A percentile compares a stretch with the other conserved stretches of the same genome.
Evolutionary conservation across 2,113 vertebrate genomes (phyloP).

Genomic region (Rhea americana): DNA sequence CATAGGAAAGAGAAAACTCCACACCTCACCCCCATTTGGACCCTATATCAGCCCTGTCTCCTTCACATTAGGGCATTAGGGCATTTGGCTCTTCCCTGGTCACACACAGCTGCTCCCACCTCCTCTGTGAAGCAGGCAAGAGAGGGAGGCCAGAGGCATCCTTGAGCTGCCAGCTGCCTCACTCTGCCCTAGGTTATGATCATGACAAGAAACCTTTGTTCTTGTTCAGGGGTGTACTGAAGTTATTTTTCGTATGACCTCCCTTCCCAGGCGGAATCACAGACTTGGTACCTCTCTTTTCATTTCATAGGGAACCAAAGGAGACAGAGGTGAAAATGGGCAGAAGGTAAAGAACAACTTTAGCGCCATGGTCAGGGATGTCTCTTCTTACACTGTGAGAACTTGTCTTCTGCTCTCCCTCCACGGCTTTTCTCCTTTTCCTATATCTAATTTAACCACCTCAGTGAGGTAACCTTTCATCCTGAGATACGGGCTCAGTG

Average conservation of each 20-base stretch:
- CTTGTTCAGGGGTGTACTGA: neutral
- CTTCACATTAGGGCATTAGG: neutral
- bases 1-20: neutral
- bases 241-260: neutral
- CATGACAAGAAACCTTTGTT: neutral
- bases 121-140: neutral
- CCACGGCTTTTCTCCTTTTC: neutral
- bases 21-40: no score
- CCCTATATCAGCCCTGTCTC: neutral
- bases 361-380: neutral
- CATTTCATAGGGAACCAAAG: slow-evolving; percentile 72
- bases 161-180: neutral
- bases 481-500: neutral
- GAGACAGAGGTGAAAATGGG: slow-evolving; percentile 85
- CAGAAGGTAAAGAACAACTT: slow-evolving; percentile 80
- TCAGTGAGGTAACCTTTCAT: neutral
- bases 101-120: rapidly evolving
- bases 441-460: neutral
- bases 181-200: rapidly evolving
- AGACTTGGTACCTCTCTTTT: neutral
- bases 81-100: neutral
- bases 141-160: neutral
- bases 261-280: neutral
- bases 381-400: neutral
- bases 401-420: neutral